phyloP scores from a whole-genome alignment of 2,113 vertebrate species.

The Arothron firmamentum region DNA sequence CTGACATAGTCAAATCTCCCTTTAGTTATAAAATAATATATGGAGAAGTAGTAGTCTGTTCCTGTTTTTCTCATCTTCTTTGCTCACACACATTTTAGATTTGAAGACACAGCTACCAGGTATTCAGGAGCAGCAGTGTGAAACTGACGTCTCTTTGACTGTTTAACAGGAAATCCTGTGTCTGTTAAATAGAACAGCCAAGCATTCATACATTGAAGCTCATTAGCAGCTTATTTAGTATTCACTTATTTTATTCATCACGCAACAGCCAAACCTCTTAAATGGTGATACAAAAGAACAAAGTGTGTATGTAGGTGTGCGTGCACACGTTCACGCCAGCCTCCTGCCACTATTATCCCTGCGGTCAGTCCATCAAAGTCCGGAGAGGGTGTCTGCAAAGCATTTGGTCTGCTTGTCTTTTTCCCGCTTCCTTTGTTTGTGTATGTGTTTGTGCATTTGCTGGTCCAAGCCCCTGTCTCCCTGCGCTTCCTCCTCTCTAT shows the following conservation, averaged over 20 bases:
- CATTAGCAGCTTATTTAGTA: too few relatives aligned
- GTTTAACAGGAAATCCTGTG: too few relatives aligned
- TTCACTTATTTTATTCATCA: not conserved
- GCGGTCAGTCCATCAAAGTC: constrained; percentile 63
- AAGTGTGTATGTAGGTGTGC: constrained; percentile 12
- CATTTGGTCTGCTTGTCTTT: constrained; percentile 63
- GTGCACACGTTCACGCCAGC: constrained; percentile 7
- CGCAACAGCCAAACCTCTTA: not conserved
- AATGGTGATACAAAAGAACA: not conserved
- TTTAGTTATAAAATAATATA: too few relatives aligned
- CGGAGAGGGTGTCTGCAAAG: constrained; percentile 55
- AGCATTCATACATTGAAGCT: too few relatives aligned
- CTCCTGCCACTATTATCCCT: constrained; percentile 62
- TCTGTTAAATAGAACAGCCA: too few relatives aligned
- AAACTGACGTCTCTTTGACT: not conserved
- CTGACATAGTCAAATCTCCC: too few relatives aligned
- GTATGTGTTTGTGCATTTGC: constrained; percentile 37
- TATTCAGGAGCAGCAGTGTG: not conserved
- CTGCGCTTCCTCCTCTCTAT: constrained; percentile 59
- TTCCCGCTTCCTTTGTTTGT: constrained; percentile 70
- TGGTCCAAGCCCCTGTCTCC: constrained; percentile 53
- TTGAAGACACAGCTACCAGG: too few relatives aligned
- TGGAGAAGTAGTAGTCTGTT: too few relatives aligned
- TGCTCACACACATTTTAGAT: too few relatives aligned
- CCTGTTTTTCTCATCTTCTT: too few relatives aligned